Conservation (phyloP, 2,113 vertebrate species). For the Misgurnus mizolepis region DNA sequence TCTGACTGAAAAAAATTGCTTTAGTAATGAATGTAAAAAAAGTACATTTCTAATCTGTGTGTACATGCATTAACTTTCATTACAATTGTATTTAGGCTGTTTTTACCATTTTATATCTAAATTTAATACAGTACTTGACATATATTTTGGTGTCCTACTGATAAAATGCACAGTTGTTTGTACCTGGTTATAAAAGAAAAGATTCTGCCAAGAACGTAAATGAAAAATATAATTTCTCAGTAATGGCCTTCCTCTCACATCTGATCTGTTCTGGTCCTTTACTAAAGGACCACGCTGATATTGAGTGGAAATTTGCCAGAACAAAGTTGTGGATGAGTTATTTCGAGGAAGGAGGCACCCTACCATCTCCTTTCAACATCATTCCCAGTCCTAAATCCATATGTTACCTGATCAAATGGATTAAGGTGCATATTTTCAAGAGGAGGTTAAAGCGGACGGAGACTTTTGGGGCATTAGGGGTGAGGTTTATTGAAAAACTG, state of each 20-base stretch:
- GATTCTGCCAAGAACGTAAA: not conserved
- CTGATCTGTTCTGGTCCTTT: not conserved
- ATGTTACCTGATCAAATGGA: slow-evolving; percentile 87
- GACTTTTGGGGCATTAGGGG: slow-evolving; percentile 90
- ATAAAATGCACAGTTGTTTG: not conserved
- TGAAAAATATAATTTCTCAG: not conserved
- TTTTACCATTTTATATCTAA: too few species aligned
- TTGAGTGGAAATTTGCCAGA: slow-evolving; percentile 98
- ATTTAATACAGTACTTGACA: too few species aligned
- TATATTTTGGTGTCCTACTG: not conserved
- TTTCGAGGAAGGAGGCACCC: slow-evolving; percentile 97
- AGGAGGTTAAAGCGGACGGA: slow-evolving; percentile 79
- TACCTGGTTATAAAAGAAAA: not conserved
- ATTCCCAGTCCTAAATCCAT: slow-evolving; percentile 94
- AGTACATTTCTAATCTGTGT: too few species aligned
- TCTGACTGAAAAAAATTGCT: not conserved
- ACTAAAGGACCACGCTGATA: slow-evolving; percentile 94
- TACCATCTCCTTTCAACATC: slow-evolving; percentile 96
- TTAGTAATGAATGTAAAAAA: too few species aligned
- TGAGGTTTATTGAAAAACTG: slow-evolving; percentile 66
- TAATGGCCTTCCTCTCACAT: not conserved
- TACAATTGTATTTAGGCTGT: too few species aligned
- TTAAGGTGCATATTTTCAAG: slow-evolving; percentile 81
- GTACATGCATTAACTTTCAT: too few species aligned
- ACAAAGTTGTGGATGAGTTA: slow-evolving; percentile 99